phyloP scores from a whole-genome alignment of 2,113 vertebrate species.

The Oreochromis aureus region DNA sequence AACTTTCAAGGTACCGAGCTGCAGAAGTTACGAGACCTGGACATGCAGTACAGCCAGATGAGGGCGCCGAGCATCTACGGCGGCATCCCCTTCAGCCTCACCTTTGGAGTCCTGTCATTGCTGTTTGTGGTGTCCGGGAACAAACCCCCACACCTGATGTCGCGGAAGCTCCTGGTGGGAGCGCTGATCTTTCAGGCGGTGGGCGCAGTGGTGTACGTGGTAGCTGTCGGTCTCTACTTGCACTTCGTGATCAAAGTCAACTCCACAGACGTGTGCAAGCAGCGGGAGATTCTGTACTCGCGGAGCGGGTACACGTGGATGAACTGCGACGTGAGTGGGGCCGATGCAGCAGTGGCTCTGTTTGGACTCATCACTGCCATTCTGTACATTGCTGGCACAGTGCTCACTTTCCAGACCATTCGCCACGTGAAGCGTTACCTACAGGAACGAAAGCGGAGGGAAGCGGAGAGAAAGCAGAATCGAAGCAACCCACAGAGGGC shows the following conservation, averaged over 20 bases:
- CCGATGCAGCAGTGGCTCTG: slow-evolving; percentile 74
- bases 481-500: neutral
- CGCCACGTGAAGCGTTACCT: slow-evolving; percentile 40
- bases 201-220: slow-evolving; percentile 65
- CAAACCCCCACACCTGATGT: slow-evolving; percentile 73
- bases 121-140: slow-evolving; percentile 76
- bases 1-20: slow-evolving; percentile 84
- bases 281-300: slow-evolving; percentile 74
- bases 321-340: slow-evolving; percentile 79
- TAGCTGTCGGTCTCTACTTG: slow-evolving; percentile 80
- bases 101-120: slow-evolving; percentile 68
- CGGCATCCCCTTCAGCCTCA: slow-evolving; percentile 75
- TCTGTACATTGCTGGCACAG: slow-evolving; percentile 64
- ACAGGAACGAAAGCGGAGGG: slow-evolving; percentile 18
- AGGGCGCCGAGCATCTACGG: slow-evolving; percentile 83
- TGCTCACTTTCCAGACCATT: slow-evolving; percentile 67
- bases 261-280: slow-evolving; percentile 74
- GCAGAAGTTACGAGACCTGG: slow-evolving; percentile 75
- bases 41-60: slow-evolving; percentile 85
- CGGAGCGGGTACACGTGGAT: slow-evolving; percentile 82
- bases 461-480: neutral
- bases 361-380: slow-evolving; percentile 73
- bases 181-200: slow-evolving; percentile 75
- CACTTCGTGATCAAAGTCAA: slow-evolving; percentile 80
- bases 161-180: slow-evolving; percentile 58